phyloP scores from a whole-genome alignment of 2,797 vertebrate genomes.

The Gephyroberyx darwinii region DNA sequence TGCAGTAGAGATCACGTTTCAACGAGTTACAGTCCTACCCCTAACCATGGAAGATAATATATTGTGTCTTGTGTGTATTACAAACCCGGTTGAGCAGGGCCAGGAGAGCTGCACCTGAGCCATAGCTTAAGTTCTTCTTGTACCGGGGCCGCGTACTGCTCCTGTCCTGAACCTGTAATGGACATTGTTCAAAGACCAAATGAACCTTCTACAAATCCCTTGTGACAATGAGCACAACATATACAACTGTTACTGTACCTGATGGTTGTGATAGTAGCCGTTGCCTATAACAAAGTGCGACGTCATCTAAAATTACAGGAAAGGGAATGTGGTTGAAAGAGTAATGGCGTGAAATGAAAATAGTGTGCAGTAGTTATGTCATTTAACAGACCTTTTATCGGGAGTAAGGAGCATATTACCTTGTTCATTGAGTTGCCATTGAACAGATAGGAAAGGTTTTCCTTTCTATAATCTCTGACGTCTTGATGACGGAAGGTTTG shows the following conservation, averaged over 20 bases:
- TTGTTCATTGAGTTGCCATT: slow-evolving; percentile 12
- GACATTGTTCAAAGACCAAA: not conserved
- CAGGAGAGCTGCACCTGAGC: not conserved
- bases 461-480: fast-evolving
- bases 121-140: not conserved
- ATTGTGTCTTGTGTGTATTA: not conserved
- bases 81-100: slow-evolving; percentile 46
- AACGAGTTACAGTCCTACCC: not conserved
- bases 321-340: not conserved
- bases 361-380: not conserved
- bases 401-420: slow-evolving; percentile 7
- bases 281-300: not conserved
- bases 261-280: not conserved
- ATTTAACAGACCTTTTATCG: not conserved
- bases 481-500: not conserved
- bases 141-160: not conserved
- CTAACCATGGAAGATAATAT: not conserved
- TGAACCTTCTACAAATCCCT: not conserved
- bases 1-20: not conserved
- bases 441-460: not conserved
- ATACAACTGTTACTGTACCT: slow-evolving; percentile 33
- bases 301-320: not conserved
- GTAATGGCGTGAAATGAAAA: not conserved
- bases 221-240: not conserved
- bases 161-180: slow-evolving; percentile 3